phyloP scores from a whole-genome alignment of 1,140 invertebrate species.

The Homarus americanus region DNA sequence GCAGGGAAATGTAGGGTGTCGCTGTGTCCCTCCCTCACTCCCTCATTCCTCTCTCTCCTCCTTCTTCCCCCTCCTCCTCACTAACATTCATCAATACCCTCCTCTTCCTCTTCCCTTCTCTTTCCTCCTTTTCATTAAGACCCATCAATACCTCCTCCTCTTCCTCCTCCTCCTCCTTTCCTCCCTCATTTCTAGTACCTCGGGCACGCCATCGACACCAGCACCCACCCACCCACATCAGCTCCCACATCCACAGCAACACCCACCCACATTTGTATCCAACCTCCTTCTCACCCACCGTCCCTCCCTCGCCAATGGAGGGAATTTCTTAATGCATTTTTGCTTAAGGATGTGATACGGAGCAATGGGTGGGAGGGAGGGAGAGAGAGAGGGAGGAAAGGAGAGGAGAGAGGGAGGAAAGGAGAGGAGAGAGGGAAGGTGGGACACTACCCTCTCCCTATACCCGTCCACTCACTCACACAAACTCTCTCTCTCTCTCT shows the following conservation, averaged over 20 bases:
- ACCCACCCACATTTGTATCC: background rate
- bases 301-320: background rate
- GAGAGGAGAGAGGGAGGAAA: too few species aligned
- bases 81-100: background rate
- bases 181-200: background rate
- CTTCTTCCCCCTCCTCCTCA: slow-evolving; percentile 10
- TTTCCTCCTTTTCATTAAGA: background rate
- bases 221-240: background rate
- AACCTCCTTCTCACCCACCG: too few species aligned
- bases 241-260: background rate
- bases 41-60: too few species aligned
- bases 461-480: too few species aligned
- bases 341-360: slow-evolving; percentile 23
- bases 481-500: too few species aligned
- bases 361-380: too few species aligned
- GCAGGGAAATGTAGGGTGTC: slow-evolving; percentile 54
- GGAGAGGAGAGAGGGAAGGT: too few species aligned
- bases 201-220: too few species aligned
- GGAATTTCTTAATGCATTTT: slow-evolving; percentile 47
- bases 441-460: too few species aligned
- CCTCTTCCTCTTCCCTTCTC: background rate
- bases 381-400: too few species aligned
- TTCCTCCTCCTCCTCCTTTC: background rate
- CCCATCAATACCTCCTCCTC: background rate
- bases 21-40: background rate